A percentile compares a stretch with the other conserved stretches of the same genome.
phyloP scores from a whole-genome alignment of 2,113 vertebrate species.

The Rhinichthys klamathensis region DNA sequence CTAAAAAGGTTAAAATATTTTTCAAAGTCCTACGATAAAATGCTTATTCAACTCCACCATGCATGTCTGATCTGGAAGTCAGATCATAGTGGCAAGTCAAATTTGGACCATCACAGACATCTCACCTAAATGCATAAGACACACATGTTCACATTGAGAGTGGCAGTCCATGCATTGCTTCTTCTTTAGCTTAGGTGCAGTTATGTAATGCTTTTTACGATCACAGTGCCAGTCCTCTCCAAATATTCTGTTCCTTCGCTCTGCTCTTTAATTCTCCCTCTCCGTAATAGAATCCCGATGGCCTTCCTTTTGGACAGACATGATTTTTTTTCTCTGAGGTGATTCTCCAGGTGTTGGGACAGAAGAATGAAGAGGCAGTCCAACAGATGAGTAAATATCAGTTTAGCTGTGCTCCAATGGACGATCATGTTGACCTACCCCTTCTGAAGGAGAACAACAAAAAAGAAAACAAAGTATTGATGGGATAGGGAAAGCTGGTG shows the following conservation, averaged over 20 bases:
- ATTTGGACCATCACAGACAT: background rate
- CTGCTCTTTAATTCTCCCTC: background rate
- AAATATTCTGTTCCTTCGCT: background rate
- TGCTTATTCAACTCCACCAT: background rate
- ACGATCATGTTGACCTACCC: conserved; percentile 22
- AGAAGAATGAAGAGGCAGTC: conserved; percentile 35
- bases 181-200: background rate
- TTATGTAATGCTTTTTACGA: background rate
- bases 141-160: background rate
- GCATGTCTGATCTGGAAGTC: conserved; percentile 2
- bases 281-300: conserved; percentile 32
- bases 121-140: background rate
- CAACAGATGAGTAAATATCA: background rate
- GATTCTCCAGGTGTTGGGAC: conserved; percentile 41
- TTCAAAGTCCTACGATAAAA: background rate
- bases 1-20: background rate
- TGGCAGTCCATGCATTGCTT: background rate
- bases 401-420: background rate
- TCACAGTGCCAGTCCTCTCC: background rate
- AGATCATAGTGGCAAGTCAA: background rate
- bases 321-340: conserved; percentile 42
- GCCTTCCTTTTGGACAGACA: conserved; percentile 25
- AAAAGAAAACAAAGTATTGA: background rate
- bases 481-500: background rate
- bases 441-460: background rate